phyloP scores from a whole-genome alignment of 2,888 invertebrate genomes.

The Drosophila paucipuncta region DNA sequence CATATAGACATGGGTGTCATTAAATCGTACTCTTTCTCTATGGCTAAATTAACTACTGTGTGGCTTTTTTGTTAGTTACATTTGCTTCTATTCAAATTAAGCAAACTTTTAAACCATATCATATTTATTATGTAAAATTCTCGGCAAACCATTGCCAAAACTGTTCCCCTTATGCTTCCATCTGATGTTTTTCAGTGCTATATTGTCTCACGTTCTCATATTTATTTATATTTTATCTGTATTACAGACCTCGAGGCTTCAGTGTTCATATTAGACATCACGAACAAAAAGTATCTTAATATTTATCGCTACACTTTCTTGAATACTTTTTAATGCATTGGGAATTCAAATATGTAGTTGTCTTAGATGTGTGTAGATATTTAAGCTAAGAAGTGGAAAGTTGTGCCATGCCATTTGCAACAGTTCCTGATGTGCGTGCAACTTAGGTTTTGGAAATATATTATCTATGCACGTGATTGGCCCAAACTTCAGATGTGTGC shows the following conservation, averaged over 20 bases:
- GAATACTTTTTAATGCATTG: constrained; percentile 31
- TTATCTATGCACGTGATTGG: constrained; percentile 46
- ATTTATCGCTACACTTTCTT: constrained; percentile 21
- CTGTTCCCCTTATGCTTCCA: background rate
- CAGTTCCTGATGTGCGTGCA: constrained; percentile 14
- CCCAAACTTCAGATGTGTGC: constrained; percentile 32
- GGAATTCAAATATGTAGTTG: background rate
- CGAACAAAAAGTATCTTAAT: constrained; percentile 5
- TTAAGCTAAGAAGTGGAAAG: constrained; percentile 6
- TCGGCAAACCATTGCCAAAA: background rate
- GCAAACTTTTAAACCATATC: background rate
- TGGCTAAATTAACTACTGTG: background rate
- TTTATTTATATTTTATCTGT: background rate
- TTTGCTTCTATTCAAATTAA: background rate
- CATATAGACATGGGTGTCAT: background rate
- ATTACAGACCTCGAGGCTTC: background rate
- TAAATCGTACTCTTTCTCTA: background rate
- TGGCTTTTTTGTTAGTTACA: background rate
- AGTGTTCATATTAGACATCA: background rate
- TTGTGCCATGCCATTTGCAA: constrained; percentile 14
- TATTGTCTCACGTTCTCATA: background rate
- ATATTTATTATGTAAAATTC: background rate
- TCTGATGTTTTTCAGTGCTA: background rate
- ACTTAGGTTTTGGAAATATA: constrained; percentile 9
- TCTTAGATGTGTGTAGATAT: constrained; percentile 1